Percentiles rank a stretch among this genome's conserved stretches.
phyloP scores from a whole-genome alignment of 2,797 vertebrate species.

The Dallia pectoralis region DNA sequence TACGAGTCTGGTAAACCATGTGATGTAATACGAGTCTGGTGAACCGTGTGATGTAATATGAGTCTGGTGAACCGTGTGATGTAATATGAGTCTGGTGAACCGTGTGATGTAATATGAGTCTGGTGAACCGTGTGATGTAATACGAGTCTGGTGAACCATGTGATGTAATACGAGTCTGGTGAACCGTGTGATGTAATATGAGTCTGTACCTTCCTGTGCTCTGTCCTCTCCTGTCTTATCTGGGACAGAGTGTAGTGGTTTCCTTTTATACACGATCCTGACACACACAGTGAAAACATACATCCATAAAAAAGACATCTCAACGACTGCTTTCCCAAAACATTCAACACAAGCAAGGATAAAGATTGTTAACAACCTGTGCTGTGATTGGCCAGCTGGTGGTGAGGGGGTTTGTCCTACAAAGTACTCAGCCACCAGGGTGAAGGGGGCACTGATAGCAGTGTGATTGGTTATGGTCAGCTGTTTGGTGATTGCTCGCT shows the following conservation, averaged over 20 bases:
- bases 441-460: conserved; percentile 77
- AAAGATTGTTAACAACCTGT: conserved; percentile 46
- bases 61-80: too few species aligned
- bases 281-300: conserved; percentile 5
- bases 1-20: too few species aligned
- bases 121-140: too few species aligned
- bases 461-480: conserved; percentile 84
- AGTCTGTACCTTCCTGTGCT: conserved; percentile 57
- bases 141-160: not conserved
- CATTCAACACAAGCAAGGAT: not conserved
- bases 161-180: not conserved
- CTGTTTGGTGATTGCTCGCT: conserved; percentile 64
- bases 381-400: conserved; percentile 35
- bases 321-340: too few species aligned
- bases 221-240: conserved; percentile 67
- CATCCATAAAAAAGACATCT: not conserved
- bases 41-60: too few species aligned
- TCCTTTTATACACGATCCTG: conserved; percentile 49
- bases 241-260: conserved; percentile 56
- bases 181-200: not conserved
- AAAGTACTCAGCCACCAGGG: conserved; percentile 79
- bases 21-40: too few species aligned
- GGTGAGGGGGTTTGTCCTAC: conserved; percentile 44
- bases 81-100: too few species aligned
- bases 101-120: too few species aligned